phyloP scores from a whole-genome alignment of 2,797 vertebrate species.

The Acanthopagrus latus region DNA sequence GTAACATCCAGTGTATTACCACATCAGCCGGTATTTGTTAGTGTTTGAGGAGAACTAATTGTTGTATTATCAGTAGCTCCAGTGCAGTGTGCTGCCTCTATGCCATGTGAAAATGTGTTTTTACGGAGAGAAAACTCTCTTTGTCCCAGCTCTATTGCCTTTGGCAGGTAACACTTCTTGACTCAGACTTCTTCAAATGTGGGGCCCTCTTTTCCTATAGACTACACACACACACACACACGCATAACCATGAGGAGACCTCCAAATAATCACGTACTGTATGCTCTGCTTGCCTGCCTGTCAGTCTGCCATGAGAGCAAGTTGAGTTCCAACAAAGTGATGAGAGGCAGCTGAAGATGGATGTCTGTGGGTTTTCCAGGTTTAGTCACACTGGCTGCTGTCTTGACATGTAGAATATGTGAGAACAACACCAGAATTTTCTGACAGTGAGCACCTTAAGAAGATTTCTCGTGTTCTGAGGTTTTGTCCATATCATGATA shows the following conservation, averaged over 20 bases:
- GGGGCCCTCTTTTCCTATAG: conserved; percentile 28
- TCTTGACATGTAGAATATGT: conserved; percentile 36
- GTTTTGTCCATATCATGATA: not conserved
- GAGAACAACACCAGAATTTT: not conserved
- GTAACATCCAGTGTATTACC: not conserved
- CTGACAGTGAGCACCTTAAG: not conserved
- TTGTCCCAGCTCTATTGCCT: conserved; percentile 56
- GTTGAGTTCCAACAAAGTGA: conserved; percentile 37
- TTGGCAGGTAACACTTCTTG: conserved; percentile 60
- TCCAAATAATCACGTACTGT: conserved; percentile 36
- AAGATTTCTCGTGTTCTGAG: not conserved
- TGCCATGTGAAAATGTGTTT: conserved; percentile 44
- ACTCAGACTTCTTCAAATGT: conserved; percentile 52
- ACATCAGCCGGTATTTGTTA: conserved; percentile 12
- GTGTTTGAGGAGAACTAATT: conserved; percentile 1
- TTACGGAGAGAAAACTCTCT: conserved; percentile 56
- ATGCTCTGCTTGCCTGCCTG: conserved; percentile 4
- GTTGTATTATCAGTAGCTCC: conserved; percentile 17
- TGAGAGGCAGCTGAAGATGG: conserved; percentile 50
- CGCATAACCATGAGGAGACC: conserved; percentile 17
- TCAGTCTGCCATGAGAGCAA: conserved; percentile 32
- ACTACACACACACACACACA: conserved; percentile 15
- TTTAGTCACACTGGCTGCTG: conserved; percentile 59
- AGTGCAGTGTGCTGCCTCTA: conserved; percentile 7
- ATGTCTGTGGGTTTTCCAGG: conserved; percentile 56